A percentile compares a stretch with the other conserved stretches of the same genome.
Conservation (phyloP, 2,888 invertebrate genomes). For the Lutraria lutraria region DNA sequence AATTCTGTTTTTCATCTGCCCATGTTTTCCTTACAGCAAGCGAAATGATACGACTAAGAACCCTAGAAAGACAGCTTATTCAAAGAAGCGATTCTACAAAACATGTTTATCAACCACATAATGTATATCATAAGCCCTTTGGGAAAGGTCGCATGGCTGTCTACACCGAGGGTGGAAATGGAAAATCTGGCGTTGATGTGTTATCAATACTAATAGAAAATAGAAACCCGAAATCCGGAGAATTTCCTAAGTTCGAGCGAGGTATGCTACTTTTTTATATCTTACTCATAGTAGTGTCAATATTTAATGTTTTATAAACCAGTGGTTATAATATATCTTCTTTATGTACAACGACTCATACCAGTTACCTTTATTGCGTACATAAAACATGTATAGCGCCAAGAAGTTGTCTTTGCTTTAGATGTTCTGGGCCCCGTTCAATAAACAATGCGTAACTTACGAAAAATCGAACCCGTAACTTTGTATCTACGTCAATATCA, state of each 20-base stretch:
- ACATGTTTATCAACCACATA: background rate
- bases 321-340: too few species aligned
- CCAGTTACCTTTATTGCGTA: too few species aligned
- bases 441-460: too few species aligned
- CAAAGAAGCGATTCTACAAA: background rate
- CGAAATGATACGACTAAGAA: background rate
- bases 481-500: too few species aligned
- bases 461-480: too few species aligned
- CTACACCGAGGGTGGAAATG: conserved; percentile 11
- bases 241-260: background rate
- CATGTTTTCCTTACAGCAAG: background rate
- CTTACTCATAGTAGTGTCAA: background rate
- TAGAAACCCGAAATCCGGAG: background rate
- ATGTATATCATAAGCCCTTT: background rate
- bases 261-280: background rate
- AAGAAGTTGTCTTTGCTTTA: too few species aligned
- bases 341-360: too few species aligned
- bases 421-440: too few species aligned
- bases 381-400: too few species aligned
- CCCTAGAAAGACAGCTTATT: background rate
- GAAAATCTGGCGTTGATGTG: background rate
- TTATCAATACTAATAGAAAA: conserved; percentile 9
- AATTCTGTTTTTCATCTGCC: background rate
- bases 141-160: background rate
- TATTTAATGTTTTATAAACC: too few species aligned